Base-by-base conservation (phyloP, 2,888 invertebrate species). In the Seira sanloemensis region DNA sequence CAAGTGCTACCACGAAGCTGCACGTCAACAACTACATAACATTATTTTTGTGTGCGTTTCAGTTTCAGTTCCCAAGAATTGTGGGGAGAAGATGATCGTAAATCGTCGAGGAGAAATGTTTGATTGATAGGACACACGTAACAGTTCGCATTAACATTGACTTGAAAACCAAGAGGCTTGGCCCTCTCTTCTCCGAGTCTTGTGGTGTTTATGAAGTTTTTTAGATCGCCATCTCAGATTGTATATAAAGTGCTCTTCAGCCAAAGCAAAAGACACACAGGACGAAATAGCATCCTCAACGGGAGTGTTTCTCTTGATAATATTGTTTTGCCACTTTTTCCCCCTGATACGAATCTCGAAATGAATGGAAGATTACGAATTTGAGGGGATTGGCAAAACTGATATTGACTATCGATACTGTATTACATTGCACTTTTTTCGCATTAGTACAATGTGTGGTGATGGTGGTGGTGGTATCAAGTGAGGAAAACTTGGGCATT, bases 101-200 rank as follows among this genome's bases (percentile, higher is more conserved):
- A 74, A 74, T 75, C 80, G 54, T 67, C 58, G 58, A 21, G 18
- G 19, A 62, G 72, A 82, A 82, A 71, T 26, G 46, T 80, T 81
- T 82, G 82, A 82, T 82, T 82, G 82, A 77, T 75, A 65, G 58
- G 71, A 27, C 80, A 74, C 54, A 23, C 62, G 9, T 18, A 37
- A 37, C 37, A 37, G 12, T 37, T 37, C 37, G 37, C 4, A 37
- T 37, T 37, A 2, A 46, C n/a, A 23, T 46, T 4, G 18, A 58
- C 23, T 9, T 54, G 18, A 37, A 23, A 65, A 46, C 2, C 69
- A 76, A 81, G 69, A 75, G 80, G 75, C 75, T 74, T 80, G 80
- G 80, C 74, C 12, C 18, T 37, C n/a, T 54, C 37, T 67, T 62
- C 54, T 73, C n/a, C 27, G 37, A 26, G 37, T 65, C 69, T 66